Evolutionary conservation across 2,113 vertebrate genomes (phyloP).

Genomic region (Pseudopipra pipra): DNA sequence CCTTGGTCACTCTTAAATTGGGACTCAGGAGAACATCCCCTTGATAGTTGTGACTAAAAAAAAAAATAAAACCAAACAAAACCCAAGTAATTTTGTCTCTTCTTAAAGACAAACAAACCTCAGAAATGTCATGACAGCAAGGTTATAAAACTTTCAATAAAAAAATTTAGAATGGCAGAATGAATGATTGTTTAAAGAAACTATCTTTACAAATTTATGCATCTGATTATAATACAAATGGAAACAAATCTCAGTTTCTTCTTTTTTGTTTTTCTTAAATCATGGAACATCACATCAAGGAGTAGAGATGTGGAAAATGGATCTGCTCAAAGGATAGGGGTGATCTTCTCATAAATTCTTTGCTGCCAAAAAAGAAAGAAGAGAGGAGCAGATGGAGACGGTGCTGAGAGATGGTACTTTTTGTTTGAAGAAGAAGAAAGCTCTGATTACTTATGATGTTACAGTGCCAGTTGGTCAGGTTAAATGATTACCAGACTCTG

Average conservation of each 20-base stretch:
- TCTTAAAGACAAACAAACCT: background rate
- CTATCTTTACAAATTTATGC: background rate
- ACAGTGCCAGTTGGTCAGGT: background rate
- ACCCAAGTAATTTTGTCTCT: background rate
- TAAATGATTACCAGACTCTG: background rate
- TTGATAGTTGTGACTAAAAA: background rate
- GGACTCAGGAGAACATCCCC: background rate
- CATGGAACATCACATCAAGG: background rate
- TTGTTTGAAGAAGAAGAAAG: background rate
- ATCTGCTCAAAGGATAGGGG: background rate
- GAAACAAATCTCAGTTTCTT: background rate
- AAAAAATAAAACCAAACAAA: background rate
- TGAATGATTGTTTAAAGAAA: background rate
- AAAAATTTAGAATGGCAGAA: background rate
- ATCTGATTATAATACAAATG: background rate
- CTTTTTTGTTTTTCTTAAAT: background rate
- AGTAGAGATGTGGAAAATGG: background rate
- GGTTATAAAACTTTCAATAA: background rate
- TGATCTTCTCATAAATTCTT: background rate
- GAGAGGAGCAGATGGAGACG: background rate
- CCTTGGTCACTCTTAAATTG: background rate
- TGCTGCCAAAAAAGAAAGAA: background rate
- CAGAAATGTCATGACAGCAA: background rate
- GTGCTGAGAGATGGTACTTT: background rate
- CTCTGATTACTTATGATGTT: background rate